Base-by-base conservation (phyloP, 2,888 invertebrate genomes). In the Phengaris arion region DNA sequence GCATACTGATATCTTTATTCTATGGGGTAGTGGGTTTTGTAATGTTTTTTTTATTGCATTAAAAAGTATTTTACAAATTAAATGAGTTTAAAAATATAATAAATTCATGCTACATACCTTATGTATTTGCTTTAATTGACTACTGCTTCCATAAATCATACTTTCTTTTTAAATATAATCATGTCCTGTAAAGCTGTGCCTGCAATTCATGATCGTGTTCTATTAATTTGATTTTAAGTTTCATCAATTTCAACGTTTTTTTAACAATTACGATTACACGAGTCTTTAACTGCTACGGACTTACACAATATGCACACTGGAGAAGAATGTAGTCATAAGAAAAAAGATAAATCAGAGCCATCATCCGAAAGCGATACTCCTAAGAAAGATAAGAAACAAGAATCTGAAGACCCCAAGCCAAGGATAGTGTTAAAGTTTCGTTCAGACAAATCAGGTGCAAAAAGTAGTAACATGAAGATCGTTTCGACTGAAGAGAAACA, bases 361-460 rank as follows among this genome's bases (percentile, higher is more conserved):
- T 80, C 85, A 64, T 79, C 81, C 73, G 90, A 90, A 55, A 86
- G 83, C 74, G 90, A 90, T 73, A 72, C 79, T 13, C 78, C 79
- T 2, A 89, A 87, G 77, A 89, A 87, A 81, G 89, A 87, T 6
- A 80, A 81, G 72, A 88, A 88, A 80, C 82, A 83, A 51, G 90
- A 89, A 54, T 78, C 79, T 9, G 91, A 90, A 75, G 93, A 93
- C 76, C 90, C 90, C 0, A 94, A 95, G 82, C 95, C 95, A 3
- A 92, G 95, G 68, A 95, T 95, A 77, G 95, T 95, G 9, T 85
- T 95, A 54, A 95, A 95, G 0, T 94, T 95, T 79, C 91, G 95
- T n/a, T 94, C 95, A 0, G 94, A 95, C 77, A 95, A 95, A 81
- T 92, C 92, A 2, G 94, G 94, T 78, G 89, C 92, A 0, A 94